These are phyloP conservation scores for Beroe forskalii DNA, from an alignment of 37 sponge, comb jelly and placozoan genomes.

Conservation along the genomic window DNA sequence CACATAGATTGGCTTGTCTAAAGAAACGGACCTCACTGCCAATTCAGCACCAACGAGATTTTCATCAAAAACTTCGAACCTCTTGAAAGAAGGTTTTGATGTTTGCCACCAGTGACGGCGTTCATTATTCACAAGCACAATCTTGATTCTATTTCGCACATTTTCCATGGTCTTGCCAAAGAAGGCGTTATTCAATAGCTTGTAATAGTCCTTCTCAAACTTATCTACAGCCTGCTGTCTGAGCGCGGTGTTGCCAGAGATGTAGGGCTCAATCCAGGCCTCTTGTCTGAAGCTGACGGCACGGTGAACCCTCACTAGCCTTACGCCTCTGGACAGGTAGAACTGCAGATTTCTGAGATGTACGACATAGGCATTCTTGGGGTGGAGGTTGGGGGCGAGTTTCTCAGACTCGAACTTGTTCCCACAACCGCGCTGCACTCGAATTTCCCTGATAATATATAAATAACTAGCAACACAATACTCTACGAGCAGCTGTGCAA, in stretches of 20 bases:
- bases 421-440: not conserved
- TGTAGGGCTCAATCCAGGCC: conserved; percentile 66
- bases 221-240: conserved; percentile 31
- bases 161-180: conserved; percentile 64
- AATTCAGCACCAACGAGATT: conserved; percentile 34
- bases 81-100: conserved; percentile 31
- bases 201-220: conserved; percentile 57
- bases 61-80: conserved; percentile 37
- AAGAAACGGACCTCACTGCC: not conserved
- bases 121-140: conserved; percentile 54
- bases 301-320: conserved; percentile 10
- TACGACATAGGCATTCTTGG: conserved; percentile 25
- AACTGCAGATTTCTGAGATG: conserved; percentile 64
- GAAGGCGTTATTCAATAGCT: conserved; percentile 37
- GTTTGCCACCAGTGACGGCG: not conserved
- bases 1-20: conserved; percentile 63
- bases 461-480: too few relatives aligned
- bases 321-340: conserved; percentile 18
- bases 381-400: conserved; percentile 58
- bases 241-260: conserved; percentile 16
- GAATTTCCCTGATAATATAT: conserved; percentile 62
- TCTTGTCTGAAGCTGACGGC: conserved; percentile 31
- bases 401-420: not conserved
- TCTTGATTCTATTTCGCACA: conserved; percentile 27
- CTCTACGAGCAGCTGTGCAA: too few relatives aligned